phyloP scores from a whole-genome alignment of 2,797 vertebrate species.

The Calcarius lapponicus region DNA sequence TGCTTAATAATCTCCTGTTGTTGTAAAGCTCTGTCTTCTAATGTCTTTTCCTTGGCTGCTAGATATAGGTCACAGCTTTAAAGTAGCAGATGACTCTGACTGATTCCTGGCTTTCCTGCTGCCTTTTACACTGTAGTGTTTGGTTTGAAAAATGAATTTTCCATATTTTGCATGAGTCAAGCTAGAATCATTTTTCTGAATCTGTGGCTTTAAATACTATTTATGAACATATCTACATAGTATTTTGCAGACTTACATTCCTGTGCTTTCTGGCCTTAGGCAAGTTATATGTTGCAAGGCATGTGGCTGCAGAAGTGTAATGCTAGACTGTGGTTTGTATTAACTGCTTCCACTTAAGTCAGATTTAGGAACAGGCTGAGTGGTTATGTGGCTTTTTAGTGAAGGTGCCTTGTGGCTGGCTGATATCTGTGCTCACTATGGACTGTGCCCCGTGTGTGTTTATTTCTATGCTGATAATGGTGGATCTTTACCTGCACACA shows the following conservation, averaged over 20 bases:
- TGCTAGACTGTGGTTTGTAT: neutral
- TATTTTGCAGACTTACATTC: neutral
- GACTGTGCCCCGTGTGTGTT: neutral
- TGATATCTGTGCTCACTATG: neutral
- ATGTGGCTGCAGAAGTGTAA: neutral
- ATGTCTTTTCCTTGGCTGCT: conserved; percentile 33
- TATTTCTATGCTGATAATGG: neutral
- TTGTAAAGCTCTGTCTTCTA: conserved; percentile 42
- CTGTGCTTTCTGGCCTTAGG: neutral
- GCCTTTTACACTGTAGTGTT: neutral
- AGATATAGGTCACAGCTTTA: conserved; percentile 65
- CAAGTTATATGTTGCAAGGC: neutral
- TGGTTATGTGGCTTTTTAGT: neutral
- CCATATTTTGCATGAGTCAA: neutral
- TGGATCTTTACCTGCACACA: neutral
- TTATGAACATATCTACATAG: neutral
- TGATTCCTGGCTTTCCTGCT: conserved; percentile 2
- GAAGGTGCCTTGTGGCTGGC: neutral
- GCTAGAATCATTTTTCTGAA: neutral
- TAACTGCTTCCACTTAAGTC: neutral
- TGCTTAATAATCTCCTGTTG: conserved; percentile 37
- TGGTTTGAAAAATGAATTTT: neutral
- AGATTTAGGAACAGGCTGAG: neutral
- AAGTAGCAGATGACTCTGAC: conserved; percentile 24
- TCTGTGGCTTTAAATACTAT: neutral